Percentiles rank a stretch among this genome's conserved stretches.
phyloP scores from a whole-genome alignment of 2,888 invertebrate genomes.

The Julus scandinavius region DNA sequence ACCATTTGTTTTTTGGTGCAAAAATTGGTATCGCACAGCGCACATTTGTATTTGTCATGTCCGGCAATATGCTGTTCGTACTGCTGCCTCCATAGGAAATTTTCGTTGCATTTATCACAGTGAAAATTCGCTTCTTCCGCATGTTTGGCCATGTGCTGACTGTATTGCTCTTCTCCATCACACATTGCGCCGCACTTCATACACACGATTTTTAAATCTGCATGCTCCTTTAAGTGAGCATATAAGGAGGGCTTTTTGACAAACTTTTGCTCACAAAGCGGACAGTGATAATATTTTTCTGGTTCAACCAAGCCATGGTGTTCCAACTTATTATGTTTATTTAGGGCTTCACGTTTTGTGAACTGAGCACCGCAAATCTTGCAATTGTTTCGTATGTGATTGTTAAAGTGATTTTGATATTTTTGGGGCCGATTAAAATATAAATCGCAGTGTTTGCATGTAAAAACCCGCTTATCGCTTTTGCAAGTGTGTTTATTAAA shows the following conservation, averaged over 20 bases:
- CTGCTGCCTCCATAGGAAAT: conserved; percentile 63
- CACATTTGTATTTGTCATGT: conserved; percentile 62
- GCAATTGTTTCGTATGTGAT: conserved; percentile 62
- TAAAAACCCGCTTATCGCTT: conserved; percentile 56
- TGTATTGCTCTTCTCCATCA: conserved; percentile 59
- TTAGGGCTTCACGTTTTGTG: conserved; percentile 61
- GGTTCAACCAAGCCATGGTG: conserved; percentile 60
- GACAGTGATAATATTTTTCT: conserved; percentile 61
- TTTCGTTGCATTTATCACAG: conserved; percentile 62
- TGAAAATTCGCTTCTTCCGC: conserved; percentile 60
- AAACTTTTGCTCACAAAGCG: conserved; percentile 62
- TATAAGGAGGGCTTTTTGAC: conserved; percentile 61
- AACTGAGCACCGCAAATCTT: conserved; percentile 61
- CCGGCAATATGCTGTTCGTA: conserved; percentile 62
- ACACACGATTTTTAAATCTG: conserved; percentile 62
- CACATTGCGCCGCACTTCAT: conserved; percentile 62
- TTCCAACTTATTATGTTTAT: conserved; percentile 60
- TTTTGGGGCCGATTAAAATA: conserved; percentile 50
- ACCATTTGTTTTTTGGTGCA: conserved; percentile 61
- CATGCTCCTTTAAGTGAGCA: conserved; percentile 62
- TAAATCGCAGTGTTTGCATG: conserved; percentile 48
- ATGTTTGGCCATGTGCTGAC: conserved; percentile 62
- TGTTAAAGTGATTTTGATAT: conserved; percentile 61
- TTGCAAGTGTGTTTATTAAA: conserved; percentile 48
- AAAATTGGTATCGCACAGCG: conserved; percentile 61